These are phyloP conservation scores for Dermatophagoides farinae DNA, from an alignment of 1,140 invertebrate species.

Conservation along the genomic window DNA sequence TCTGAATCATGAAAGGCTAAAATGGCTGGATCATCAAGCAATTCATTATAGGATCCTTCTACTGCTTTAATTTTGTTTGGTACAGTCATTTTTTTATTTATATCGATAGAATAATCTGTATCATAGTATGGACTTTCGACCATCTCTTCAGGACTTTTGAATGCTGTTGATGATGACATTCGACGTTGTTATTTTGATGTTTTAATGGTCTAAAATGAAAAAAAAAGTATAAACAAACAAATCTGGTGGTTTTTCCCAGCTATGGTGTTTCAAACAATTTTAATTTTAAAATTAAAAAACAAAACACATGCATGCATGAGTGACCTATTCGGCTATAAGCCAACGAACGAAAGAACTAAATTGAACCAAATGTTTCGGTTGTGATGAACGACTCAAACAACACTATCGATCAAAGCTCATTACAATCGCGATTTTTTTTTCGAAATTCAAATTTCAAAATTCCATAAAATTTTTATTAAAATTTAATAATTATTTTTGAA, in stretches of 20 bases:
- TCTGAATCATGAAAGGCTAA: conserved; percentile 13
- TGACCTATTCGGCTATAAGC: too few species aligned
- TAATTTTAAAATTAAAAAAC: too few species aligned
- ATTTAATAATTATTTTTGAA: too few species aligned
- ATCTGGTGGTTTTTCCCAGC: background rate
- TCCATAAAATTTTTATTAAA: too few species aligned
- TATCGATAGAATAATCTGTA: conserved; percentile 46
- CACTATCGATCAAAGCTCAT: too few species aligned
- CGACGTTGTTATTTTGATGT: background rate
- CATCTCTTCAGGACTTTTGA: background rate
- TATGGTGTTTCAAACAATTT: background rate
- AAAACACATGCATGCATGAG: too few species aligned
- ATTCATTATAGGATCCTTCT: conserved; percentile 16
- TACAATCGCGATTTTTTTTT: too few species aligned
- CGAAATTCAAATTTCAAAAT: too few species aligned
- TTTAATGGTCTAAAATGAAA: background rate
- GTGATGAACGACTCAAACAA: background rate
- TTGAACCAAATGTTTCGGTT: background rate
- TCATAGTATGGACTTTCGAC: conserved; percentile 32
- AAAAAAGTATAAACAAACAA: background rate
- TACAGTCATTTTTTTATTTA: conserved; percentile 52
- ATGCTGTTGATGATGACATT: background rate
- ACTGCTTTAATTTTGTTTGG: conserved; percentile 48
- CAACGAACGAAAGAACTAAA: too few species aligned
- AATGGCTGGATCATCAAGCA: conserved; percentile 5